Evolutionary conservation across 2,888 invertebrate genomes (phyloP).

Genomic region (Tetropium fuscum): DNA sequence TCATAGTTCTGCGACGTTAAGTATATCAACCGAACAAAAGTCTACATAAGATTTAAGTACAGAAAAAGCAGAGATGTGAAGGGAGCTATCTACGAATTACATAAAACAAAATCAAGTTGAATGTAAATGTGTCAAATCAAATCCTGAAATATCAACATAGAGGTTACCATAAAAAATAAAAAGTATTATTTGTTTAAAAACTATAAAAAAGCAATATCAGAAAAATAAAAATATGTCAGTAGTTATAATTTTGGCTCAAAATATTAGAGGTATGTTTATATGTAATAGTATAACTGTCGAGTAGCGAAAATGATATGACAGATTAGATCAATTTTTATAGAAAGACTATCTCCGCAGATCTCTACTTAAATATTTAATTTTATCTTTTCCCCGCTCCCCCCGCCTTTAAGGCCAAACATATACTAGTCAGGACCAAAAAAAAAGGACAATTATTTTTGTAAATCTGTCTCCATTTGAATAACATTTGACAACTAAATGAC

Average conservation of each 20-base stretch:
- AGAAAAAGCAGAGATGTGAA: slow-evolving; percentile 48
- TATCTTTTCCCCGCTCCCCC: too few relatives aligned
- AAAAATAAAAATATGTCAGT: slow-evolving; percentile 14
- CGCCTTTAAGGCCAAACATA: too few relatives aligned
- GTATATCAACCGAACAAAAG: slow-evolving; percentile 23
- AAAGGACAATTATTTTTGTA: too few relatives aligned
- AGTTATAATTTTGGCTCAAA: slow-evolving; percentile 1
- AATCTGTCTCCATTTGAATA: too few relatives aligned
- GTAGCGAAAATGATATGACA: too few relatives aligned
- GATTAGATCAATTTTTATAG: too few relatives aligned
- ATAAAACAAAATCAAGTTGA: slow-evolving; percentile 58
- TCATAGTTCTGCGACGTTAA: background rate
- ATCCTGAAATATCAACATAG: slow-evolving; percentile 38
- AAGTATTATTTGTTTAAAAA: slow-evolving; percentile 13
- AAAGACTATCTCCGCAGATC: too few relatives aligned
- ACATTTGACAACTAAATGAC: too few relatives aligned
- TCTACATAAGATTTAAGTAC: slow-evolving; percentile 17
- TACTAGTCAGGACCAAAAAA: too few relatives aligned
- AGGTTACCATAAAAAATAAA: slow-evolving; percentile 24
- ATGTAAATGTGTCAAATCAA: slow-evolving; percentile 38
- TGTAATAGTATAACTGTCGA: slow-evolving; percentile 8
- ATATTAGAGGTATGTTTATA: slow-evolving; percentile 3
- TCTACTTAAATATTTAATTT: too few relatives aligned
- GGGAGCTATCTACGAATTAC: slow-evolving; percentile 30
- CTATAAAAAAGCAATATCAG: slow-evolving; percentile 8